Evolutionary conservation across 2,888 invertebrate genomes (phyloP), one percentile per base, ranked within the genome.

Genomic region (Mesorhabditis sp.): DNA sequence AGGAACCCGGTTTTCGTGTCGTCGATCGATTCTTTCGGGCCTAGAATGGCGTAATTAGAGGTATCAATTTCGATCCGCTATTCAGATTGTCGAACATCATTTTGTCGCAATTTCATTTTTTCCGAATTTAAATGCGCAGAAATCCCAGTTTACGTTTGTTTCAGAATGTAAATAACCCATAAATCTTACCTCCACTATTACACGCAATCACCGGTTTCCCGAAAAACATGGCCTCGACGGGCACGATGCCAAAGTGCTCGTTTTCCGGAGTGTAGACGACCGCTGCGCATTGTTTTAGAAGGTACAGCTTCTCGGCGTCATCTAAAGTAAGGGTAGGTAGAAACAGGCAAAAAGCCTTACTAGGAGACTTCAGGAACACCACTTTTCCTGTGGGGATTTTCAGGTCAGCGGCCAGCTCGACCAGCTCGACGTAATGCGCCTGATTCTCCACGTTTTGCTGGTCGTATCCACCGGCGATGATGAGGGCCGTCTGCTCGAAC

Each of bases 231-330:
- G 96, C 95, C 89, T 99, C 98, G 68, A 99, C 88, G 0, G 99
- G 98, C 6, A 98, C 98, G 82, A 99, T 99, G 4, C 98, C 98
- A 89, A 98, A 98, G 88, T 99, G 98, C 87, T 99, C 98, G 86
- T 93, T 92, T 4, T 92, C 91, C 2, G 98, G 98, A 5, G 98
- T 99, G 86, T 99, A 99, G 42, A 98, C 86, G 41, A 99, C 88
- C 75, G 92, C 92, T 69, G 90, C 90, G 79, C 92, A 91, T 70
- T 90, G 88, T 50, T 90, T 88, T n/a, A 98, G 88, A 41, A 98
- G 87, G 13, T 91, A 90, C 5, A 92, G 89, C 87, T 99, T 99
- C 69, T 91, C 90, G 62, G 89, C 87, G 86, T 97, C 95, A 66
- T 90, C 91, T 82, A 50, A 50, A 50, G n/a, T 13, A 50, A 50